phyloP scores from a whole-genome alignment of 2,797 vertebrate genomes.

The Rhodeus uyekii region DNA sequence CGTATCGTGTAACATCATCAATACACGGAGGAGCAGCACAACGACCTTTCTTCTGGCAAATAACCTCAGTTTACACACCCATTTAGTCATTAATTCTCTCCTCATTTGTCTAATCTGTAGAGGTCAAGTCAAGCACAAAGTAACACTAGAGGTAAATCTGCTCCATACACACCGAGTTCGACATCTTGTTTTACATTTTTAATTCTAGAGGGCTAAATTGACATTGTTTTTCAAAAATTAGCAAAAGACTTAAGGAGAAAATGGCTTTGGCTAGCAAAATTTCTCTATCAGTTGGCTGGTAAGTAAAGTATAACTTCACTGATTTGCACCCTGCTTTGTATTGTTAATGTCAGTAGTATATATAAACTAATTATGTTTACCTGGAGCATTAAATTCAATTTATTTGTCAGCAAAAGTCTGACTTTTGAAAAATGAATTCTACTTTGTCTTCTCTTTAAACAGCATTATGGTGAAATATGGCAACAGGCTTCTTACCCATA shows the following conservation, averaged over 20 bases:
- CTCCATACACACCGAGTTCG: background rate
- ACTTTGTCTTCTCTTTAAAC: background rate
- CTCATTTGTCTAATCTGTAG: slow-evolving; percentile 43
- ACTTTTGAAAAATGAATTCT: background rate
- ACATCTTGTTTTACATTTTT: background rate
- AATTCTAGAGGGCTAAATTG: slow-evolving; percentile 15
- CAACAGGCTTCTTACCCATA: background rate
- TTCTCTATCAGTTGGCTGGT: background rate
- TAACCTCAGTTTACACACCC: slow-evolving; percentile 41
- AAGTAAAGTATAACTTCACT: background rate
- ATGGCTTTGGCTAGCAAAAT: background rate
- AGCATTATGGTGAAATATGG: background rate
- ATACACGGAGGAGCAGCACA: slow-evolving; percentile 7
- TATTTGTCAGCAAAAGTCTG: background rate
- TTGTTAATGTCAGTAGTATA: background rate
- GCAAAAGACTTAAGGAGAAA: background rate
- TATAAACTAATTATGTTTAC: background rate
- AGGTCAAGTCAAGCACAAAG: slow-evolving; percentile 38
- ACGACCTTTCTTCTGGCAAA: slow-evolving; percentile 48
- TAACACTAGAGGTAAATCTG: background rate
- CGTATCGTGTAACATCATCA: slow-evolving; percentile 30
- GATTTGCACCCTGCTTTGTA: background rate
- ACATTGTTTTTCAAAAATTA: slow-evolving; percentile 15
- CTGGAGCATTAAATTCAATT: background rate
- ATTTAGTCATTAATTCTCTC: slow-evolving; percentile 43